phyloP scores from a whole-genome alignment of 2,888 invertebrate species.

The Didymodactylos carnosus region DNA sequence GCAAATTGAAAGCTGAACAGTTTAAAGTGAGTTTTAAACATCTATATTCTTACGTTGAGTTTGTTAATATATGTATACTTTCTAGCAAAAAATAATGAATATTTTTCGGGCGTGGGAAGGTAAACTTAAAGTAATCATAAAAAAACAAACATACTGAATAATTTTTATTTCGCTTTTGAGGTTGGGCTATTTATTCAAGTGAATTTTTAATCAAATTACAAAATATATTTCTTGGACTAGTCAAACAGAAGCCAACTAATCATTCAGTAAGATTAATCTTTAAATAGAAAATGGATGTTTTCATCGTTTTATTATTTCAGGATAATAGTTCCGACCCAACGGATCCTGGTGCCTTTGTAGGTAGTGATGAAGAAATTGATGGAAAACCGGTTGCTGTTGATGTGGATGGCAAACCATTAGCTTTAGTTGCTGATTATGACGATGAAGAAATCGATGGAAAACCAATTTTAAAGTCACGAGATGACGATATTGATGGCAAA shows the following conservation, averaged over 20 bases:
- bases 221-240: slow-evolving; percentile 67
- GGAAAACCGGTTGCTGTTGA: slow-evolving; percentile 7
- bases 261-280: neutral
- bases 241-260: slow-evolving; percentile 16
- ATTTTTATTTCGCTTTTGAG: too few species aligned
- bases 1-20: slow-evolving; percentile 76
- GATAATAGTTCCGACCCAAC: too few species aligned
- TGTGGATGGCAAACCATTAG: neutral
- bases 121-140: too few species aligned
- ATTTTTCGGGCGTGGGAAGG: slow-evolving; percentile 90
- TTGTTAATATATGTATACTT: neutral
- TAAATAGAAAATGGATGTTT: too few species aligned
- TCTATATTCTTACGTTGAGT: neutral
- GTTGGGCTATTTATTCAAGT: slow-evolving; percentile 74
- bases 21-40: slow-evolving; percentile 45
- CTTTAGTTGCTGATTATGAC: neutral
- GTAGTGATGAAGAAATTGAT: slow-evolving; percentile 11
- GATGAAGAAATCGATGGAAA: slow-evolving; percentile 19
- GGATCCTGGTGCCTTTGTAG: too few species aligned
- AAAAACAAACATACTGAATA: too few species aligned
- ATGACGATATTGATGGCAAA: neutral
- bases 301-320: too few species aligned
- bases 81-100: slow-evolving; percentile 51
- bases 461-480: slow-evolving; percentile 15
- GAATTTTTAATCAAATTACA: slow-evolving; percentile 69